Conservation (phyloP, 1,140 invertebrate genomes). For the Pararge aegeria region DNA sequence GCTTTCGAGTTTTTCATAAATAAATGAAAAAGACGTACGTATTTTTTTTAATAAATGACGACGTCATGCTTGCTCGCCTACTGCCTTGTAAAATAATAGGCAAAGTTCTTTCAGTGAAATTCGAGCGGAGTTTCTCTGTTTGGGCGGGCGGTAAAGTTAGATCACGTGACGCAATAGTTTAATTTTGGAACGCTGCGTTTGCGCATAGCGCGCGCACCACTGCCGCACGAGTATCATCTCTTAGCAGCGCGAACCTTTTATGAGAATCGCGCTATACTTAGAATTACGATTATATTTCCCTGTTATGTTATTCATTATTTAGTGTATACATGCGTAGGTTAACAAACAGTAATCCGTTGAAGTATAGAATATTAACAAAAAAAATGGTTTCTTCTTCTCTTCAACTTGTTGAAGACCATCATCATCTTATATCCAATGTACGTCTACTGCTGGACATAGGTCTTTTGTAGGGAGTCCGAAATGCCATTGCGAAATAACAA, state of each 20-base stretch:
- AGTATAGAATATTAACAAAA: too few relatives aligned
- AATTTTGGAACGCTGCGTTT: conserved; percentile 69
- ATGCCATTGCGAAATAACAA: too few relatives aligned
- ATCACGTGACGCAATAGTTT: conserved; percentile 69
- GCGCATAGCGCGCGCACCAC: conserved; percentile 48
- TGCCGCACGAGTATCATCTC: conserved; percentile 39
- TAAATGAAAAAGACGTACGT: background rate
- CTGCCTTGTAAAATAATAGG: conserved; percentile 22
- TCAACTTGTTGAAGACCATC: too few relatives aligned
- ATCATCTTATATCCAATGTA: too few relatives aligned
- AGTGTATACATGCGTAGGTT: background rate
- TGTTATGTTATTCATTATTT: background rate
- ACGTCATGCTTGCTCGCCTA: background rate
- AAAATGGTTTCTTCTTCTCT: too few relatives aligned
- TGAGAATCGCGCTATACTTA: conserved; percentile 67
- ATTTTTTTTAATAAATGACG: background rate
- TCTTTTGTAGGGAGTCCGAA: too few relatives aligned
- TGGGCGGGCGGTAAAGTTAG: conserved; percentile 65
- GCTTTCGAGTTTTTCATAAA: background rate
- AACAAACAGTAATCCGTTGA: too few relatives aligned
- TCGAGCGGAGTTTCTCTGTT: conserved; percentile 75
- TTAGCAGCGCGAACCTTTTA: conserved; percentile 68
- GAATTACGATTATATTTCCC: conserved; percentile 38
- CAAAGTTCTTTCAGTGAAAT: conserved; percentile 60
- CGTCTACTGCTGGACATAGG: too few relatives aligned